Evolutionary conservation across 2,797 vertebrate genomes (phyloP).

Genomic region (Lepus oiostolus): DNA sequence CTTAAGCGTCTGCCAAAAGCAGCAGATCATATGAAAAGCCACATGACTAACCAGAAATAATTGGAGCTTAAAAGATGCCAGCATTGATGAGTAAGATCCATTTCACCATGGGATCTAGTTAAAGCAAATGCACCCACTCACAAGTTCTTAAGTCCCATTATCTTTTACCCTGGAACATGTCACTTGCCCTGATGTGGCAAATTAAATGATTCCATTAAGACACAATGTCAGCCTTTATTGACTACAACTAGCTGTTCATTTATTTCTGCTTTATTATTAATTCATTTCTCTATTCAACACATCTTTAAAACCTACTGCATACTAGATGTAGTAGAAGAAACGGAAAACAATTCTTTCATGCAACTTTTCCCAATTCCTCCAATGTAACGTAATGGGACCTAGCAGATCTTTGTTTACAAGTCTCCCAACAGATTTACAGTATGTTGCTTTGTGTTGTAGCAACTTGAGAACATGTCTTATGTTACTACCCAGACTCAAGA

Average conservation of each 20-base stretch:
- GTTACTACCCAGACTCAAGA: conserved; percentile 29
- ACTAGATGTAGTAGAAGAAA: not conserved
- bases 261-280: conserved; percentile 8
- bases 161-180: conserved; percentile 14
- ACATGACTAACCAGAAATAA: conserved; percentile 76
- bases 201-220: conserved; percentile 57
- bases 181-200: not conserved
- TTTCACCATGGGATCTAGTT: conserved; percentile 65
- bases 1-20: conserved; percentile 64
- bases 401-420: not conserved
- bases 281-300: not conserved
- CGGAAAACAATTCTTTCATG: not conserved
- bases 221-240: conserved; percentile 29
- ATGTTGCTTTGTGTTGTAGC: not conserved
- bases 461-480: conserved; percentile 35
- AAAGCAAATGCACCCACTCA: conserved; percentile 63
- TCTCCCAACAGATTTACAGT: not conserved
- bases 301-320: not conserved
- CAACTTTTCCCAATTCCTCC: not conserved
- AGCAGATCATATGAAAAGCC: conserved; percentile 63
- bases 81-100: conserved; percentile 61
- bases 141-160: conserved; percentile 52
- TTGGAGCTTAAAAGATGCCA: conserved; percentile 61
- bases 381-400: not conserved
- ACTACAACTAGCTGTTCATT: not conserved